A percentile compares a stretch with the other conserved stretches of the same genome.
Conservation (phyloP, 2,797 vertebrate species). For the Florisuga fusca region DNA sequence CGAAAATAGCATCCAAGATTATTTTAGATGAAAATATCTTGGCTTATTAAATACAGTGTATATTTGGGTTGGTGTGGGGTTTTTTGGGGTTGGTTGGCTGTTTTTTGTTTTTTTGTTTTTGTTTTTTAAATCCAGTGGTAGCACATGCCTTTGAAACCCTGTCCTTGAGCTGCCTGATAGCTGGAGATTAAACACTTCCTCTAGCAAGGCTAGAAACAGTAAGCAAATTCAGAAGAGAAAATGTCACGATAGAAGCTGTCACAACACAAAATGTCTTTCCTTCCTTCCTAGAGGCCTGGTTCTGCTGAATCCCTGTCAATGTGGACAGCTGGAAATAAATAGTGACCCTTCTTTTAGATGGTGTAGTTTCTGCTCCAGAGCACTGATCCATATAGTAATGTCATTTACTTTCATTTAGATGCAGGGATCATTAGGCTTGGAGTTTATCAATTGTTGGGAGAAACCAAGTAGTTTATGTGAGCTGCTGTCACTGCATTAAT, state of each 20-base stretch:
- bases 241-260: neutral
- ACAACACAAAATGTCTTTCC: neutral
- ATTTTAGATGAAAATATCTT: neutral
- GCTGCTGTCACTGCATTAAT: neutral
- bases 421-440: neutral
- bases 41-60: neutral
- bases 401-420: neutral
- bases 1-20: neutral
- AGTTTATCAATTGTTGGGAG: neutral
- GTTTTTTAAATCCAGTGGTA: neutral
- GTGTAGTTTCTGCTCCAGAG: neutral
- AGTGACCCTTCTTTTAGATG: neutral
- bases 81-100: too few species aligned
- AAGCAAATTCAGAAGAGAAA: neutral
- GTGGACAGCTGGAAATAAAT: neutral
- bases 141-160: neutral
- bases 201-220: neutral
- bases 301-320: neutral
- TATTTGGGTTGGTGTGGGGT: too few species aligned
- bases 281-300: neutral
- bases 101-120: too few species aligned
- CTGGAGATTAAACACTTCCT: conserved; percentile 18
- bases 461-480: neutral
- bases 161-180: conserved; percentile 36
- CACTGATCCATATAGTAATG: neutral